Evolutionary conservation across 2,888 invertebrate species (phyloP).

Genomic region (Nemurella pictetii): DNA sequence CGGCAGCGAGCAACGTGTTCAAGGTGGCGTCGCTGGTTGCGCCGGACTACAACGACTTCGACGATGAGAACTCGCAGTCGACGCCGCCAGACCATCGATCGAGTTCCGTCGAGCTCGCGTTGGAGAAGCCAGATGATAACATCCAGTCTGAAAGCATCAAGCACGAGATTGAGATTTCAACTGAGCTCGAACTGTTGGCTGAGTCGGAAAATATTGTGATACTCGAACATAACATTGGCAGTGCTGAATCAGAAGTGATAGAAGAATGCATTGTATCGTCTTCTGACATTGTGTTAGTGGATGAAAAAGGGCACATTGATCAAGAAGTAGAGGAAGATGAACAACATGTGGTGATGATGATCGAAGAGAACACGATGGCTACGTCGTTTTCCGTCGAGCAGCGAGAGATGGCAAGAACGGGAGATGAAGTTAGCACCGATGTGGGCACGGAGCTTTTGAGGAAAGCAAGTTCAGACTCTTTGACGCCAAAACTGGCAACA

Average conservation of each 20-base stretch:
- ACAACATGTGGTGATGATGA: constrained; percentile 29
- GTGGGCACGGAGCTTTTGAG: neutral
- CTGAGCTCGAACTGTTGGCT: constrained; percentile 30
- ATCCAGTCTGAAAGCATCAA: neutral
- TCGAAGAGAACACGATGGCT: constrained; percentile 21
- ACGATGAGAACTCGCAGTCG: constrained; percentile 57
- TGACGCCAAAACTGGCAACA: neutral
- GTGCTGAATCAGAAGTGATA: constrained; percentile 61
- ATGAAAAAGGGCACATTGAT: constrained; percentile 35
- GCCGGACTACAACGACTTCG: constrained; percentile 63
- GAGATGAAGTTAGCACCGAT: neutral
- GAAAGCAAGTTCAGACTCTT: neutral
- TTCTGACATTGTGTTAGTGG: constrained; percentile 57
- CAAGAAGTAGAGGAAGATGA: constrained; percentile 37
- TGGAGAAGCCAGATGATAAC: neutral
- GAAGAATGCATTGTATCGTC: constrained; percentile 68
- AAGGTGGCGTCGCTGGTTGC: constrained; percentile 59
- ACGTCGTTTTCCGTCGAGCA: constrained; percentile 23
- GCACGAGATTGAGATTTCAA: constrained; percentile 22
- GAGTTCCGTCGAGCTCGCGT: neutral
- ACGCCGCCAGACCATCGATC: constrained; percentile 50
- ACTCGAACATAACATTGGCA: constrained; percentile 44
- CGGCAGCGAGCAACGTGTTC: constrained; percentile 44
- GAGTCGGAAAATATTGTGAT: constrained; percentile 36
- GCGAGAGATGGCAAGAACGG: constrained; percentile 17